Base-by-base conservation (phyloP, 2,113 vertebrate genomes). In the Todiramphus chloris region DNA sequence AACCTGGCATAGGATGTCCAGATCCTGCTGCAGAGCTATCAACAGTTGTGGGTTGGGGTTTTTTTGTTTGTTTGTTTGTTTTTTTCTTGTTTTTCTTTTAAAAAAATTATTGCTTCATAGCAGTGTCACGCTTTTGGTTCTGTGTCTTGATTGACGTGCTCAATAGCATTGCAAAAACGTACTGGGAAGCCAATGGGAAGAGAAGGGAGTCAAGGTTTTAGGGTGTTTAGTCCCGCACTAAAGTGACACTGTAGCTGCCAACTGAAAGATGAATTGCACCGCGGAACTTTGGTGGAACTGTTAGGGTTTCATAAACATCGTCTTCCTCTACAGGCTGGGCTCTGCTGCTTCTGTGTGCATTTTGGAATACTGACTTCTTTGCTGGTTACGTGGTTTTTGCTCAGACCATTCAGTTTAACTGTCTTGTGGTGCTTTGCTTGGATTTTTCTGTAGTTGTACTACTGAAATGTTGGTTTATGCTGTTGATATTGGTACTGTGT, bases 401-500 rank as follows among this genome's bases (percentile, higher is more conserved):
- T 84, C 76, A n/a, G 1, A 20, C 60, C 1, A 3, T 8, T 70
- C 35, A 0, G 6, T 90, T 88, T 35, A n/a, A 62, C n/a, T 73
- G 41, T 83, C 90, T 77, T 17, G 24, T 50, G 73, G 62, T 89
- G 55, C 95, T 94, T 59, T 27, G 3, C 59, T 69, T 30, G 51
- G 81, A 17, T 46, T 56, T 73, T 3, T 0, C 44, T 75, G 56
- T 21, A 58, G 83, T 33, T 37, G 58, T 76, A 31, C 75, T 41
- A 7, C 94, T 50, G 62, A 43, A 84, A 64, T 62, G 27, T 59
- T 20, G 60, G 6, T 64, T 46, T 55, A 53, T 81, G 74, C 87
- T 39, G 39, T 76, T 91, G 31, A 73, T 91, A n/a, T 39, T 59
- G 89, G 48, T 90, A 6, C 73, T 94, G 62, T 89, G 95, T 92